Conservation (phyloP, 2,113 vertebrate species). For the Morone chrysops region DNA sequence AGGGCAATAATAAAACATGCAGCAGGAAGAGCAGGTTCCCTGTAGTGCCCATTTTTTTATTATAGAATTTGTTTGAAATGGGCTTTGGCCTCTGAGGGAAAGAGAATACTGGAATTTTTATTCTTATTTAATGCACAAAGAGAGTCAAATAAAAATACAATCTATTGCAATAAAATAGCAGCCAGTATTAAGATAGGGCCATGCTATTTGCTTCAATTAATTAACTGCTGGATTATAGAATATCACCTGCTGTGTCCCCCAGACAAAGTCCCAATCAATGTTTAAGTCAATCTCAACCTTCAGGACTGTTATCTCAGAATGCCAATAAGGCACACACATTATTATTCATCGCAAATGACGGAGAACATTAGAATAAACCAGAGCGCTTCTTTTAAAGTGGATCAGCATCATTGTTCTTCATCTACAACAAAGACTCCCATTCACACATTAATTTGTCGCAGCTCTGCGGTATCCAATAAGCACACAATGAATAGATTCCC, state of each 20-base stretch:
- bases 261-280: conserved; percentile 4
- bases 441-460: conserved; percentile 37
- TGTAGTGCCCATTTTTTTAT: no score
- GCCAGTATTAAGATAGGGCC: neutral
- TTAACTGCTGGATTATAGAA: neutral
- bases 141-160: neutral
- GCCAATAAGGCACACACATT: neutral
- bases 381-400: conserved; percentile 1
- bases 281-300: conserved; percentile 8
- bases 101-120: neutral
- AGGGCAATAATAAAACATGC: no score
- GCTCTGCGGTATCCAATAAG: conserved; percentile 19
- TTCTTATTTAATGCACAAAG: neutral
- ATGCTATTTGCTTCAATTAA: neutral
- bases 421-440: conserved; percentile 1
- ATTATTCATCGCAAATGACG: neutral
- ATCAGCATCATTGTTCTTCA: conserved; percentile 25
- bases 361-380: neutral
- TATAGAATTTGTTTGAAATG: no score
- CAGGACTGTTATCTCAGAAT: neutral
- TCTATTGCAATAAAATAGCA: neutral
- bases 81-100: neutral
- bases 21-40: no score
- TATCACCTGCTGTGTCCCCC: neutral
- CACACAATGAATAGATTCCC: conserved; percentile 27